Percentiles rank a stretch among this genome's conserved stretches.
Conservation (phyloP, 1,140 invertebrate species). For the Amphibalanus amphitrite region DNA sequence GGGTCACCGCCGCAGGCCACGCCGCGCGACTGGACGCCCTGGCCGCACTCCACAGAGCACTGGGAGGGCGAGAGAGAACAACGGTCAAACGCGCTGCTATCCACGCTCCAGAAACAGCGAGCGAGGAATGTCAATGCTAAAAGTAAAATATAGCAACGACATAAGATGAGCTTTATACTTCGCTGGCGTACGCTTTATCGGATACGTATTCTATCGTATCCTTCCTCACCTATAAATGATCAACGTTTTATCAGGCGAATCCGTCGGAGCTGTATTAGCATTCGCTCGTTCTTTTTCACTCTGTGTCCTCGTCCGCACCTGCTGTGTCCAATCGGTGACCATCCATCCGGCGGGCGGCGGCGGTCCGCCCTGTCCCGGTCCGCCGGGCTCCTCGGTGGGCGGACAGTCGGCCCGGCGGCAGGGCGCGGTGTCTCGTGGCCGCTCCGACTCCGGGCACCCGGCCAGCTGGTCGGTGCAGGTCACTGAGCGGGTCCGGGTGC, state of each 20-base stretch:
- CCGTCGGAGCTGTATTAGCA: too few relatives aligned
- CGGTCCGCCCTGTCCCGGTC: neutral
- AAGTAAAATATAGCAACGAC: too few relatives aligned
- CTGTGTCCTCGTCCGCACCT: too few relatives aligned
- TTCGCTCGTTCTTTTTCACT: too few relatives aligned
- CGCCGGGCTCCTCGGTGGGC: neutral
- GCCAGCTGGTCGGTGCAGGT: constrained; percentile 21
- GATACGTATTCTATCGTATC: too few relatives aligned
- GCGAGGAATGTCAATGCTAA: too few relatives aligned
- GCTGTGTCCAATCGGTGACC: neutral
- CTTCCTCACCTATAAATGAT: too few relatives aligned
- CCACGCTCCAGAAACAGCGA: too few relatives aligned
- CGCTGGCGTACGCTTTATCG: too few relatives aligned
- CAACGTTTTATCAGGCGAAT: too few relatives aligned
- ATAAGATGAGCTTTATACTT: too few relatives aligned
- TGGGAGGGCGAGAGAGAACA: constrained; percentile 15
- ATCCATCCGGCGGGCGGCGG: neutral
- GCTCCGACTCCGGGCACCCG: neutral
- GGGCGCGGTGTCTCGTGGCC: neutral
- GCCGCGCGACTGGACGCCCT: constrained; percentile 40
- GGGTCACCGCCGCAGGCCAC: constrained; percentile 38
- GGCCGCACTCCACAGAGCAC: constrained; percentile 37
- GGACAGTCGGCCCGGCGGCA: neutral
- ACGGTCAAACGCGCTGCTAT: too few relatives aligned
- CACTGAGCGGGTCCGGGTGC: constrained; percentile 22